Percentiles rank a stretch among this genome's conserved stretches.
Evolutionary conservation across 2,797 vertebrate species (phyloP).

Genomic region (Coranthus polyacanthus): DNA sequence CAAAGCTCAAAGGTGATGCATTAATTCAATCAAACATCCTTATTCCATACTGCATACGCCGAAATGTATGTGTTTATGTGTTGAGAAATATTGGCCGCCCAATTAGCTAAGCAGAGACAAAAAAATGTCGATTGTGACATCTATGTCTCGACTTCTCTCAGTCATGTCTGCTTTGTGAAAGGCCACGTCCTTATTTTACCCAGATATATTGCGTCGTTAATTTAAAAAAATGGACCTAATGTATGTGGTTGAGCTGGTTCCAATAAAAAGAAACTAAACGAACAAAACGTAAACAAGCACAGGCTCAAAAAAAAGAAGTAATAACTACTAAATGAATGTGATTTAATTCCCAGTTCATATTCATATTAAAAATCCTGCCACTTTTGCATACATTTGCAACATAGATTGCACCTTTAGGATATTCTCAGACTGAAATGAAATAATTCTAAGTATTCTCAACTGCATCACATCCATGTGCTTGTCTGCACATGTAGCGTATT

Average conservation of each 20-base stretch:
- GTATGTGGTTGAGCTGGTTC: no score
- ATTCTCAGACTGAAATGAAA: conserved; percentile 10
- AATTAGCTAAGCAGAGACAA: conserved; percentile 1
- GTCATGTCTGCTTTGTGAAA: background rate
- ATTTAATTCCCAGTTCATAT: no score
- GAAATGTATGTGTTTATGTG: background rate
- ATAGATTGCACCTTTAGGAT: conserved; percentile 17
- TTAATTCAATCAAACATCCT: conserved; percentile 65
- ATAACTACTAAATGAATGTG: no score
- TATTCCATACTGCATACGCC: conserved; percentile 5
- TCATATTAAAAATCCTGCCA: conserved; percentile 10
- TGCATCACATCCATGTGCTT: conserved; percentile 2
- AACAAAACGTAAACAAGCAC: no score
- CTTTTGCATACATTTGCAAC: conserved; percentile 12
- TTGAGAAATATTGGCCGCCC: background rate
- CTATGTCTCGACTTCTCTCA: background rate
- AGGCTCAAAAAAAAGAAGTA: no score
- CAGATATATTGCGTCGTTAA: no score
- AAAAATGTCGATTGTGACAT: background rate
- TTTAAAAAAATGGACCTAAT: background rate
- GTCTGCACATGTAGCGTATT: conserved; percentile 4
- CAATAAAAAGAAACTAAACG: no score
- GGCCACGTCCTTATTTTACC: background rate
- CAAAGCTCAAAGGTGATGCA: conserved; percentile 61
- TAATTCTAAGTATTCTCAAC: conserved; percentile 20